A percentile compares a stretch with the other conserved stretches of the same genome.
These are phyloP conservation scores for Mobula birostris DNA, from an alignment of 2,113 vertebrate genomes.

Conservation along the genomic window DNA sequence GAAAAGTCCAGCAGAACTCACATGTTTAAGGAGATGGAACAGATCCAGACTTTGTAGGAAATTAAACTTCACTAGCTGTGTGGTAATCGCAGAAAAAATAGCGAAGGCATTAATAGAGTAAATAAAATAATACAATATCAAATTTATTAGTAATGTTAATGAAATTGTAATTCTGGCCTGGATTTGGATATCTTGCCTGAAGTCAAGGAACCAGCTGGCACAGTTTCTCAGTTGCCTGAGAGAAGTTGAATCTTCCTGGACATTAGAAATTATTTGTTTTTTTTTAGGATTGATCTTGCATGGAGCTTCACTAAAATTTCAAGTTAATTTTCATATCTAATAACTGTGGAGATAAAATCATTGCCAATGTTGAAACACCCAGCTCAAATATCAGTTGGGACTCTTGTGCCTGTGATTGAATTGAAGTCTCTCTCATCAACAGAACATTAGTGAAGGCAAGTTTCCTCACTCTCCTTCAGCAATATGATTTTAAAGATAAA, in stretches of 20 bases:
- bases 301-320: background rate
- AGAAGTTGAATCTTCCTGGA: background rate
- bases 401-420: background rate
- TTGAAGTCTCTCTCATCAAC: background rate
- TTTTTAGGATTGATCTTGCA: background rate
- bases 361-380: background rate
- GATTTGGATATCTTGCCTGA: background rate
- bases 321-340: background rate
- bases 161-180: background rate
- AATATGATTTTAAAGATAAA: background rate
- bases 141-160: background rate
- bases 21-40: constrained; percentile 23
- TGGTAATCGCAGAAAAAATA: background rate
- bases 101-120: background rate
- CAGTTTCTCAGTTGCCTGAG: background rate
- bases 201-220: background rate
- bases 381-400: background rate
- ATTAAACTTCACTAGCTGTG: constrained; percentile 31
- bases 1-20: constrained; percentile 24
- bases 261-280: background rate
- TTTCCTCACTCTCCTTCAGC: background rate
- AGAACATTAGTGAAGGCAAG: background rate
- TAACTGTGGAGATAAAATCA: background rate
- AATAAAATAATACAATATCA: constrained; percentile 9
- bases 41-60: constrained; percentile 5